These are phyloP conservation scores for Andrena bicolor DNA, from an alignment of 2,888 invertebrate genomes.

Conservation along the genomic window DNA sequence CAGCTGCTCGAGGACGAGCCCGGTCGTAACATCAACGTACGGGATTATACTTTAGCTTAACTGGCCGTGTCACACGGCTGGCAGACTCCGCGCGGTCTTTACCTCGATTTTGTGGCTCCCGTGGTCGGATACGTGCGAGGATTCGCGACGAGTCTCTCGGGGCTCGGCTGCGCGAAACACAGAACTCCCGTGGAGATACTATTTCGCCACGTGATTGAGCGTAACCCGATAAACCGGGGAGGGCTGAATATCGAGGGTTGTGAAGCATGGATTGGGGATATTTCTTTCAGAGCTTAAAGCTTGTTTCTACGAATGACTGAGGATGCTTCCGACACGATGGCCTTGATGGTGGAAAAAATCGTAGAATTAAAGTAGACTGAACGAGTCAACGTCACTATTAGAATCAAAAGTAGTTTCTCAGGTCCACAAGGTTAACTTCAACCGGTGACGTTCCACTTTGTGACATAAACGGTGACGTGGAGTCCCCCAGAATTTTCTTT, in stretches of 20 bases:
- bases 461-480: too few relatives aligned
- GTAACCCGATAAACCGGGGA: not conserved
- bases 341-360: too few relatives aligned
- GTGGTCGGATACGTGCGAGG: conserved; percentile 22
- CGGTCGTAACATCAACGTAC: conserved; percentile 91
- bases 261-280: too few relatives aligned
- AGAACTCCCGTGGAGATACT: not conserved
- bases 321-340: too few relatives aligned
- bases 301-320: too few relatives aligned
- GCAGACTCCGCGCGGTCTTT: not conserved
- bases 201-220: not conserved
- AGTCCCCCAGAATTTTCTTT: too few relatives aligned
- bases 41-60: conserved; percentile 65
- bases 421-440: too few relatives aligned
- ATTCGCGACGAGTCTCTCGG: not conserved
- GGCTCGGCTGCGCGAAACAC: not conserved
- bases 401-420: too few relatives aligned
- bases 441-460: too few relatives aligned
- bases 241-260: not conserved
- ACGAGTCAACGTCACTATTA: too few relatives aligned
- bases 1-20: conserved; percentile 93
- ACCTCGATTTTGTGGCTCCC: not conserved
- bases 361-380: too few relatives aligned
- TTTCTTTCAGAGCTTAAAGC: too few relatives aligned
- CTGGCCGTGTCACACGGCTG: conserved; percentile 2